Percentiles rank a stretch among this genome's conserved stretches.
Conservation (phyloP, 2,888 invertebrate genomes). For the Formica aserva region DNA sequence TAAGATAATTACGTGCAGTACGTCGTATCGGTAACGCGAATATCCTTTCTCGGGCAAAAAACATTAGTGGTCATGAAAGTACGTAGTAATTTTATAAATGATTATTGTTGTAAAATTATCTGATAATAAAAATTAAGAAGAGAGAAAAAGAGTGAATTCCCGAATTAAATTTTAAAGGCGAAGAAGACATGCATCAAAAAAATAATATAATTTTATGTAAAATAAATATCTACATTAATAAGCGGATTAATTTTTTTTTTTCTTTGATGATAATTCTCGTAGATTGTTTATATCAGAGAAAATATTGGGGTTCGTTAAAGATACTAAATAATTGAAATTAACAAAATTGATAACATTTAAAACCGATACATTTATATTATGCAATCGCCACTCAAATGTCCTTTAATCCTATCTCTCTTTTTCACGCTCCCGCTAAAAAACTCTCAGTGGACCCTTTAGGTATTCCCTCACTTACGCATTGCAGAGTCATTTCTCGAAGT, state of each 20-base stretch:
- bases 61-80: constrained; percentile 2
- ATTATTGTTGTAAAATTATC: constrained; percentile 10
- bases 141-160: neutral
- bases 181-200: neutral
- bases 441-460: constrained; percentile 28
- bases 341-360: constrained; percentile 13
- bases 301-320: neutral
- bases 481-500: constrained; percentile 37
- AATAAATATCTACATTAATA: neutral
- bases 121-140: neutral
- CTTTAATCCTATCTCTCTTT: neutral
- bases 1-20: constrained; percentile 36
- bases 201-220: neutral
- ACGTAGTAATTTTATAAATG: neutral
- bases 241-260: neutral
- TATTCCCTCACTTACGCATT: constrained; percentile 51
- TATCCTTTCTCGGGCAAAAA: neutral
- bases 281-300: neutral
- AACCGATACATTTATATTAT: neutral
- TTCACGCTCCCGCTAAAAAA: constrained; percentile 3
- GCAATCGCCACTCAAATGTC: neutral
- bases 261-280: neutral
- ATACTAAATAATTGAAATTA: constrained; percentile 19
- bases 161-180: neutral
- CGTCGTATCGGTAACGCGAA: constrained; percentile 13